Base-by-base conservation (phyloP, 2,797 vertebrate species). In the Tolypeutes matacus region DNA sequence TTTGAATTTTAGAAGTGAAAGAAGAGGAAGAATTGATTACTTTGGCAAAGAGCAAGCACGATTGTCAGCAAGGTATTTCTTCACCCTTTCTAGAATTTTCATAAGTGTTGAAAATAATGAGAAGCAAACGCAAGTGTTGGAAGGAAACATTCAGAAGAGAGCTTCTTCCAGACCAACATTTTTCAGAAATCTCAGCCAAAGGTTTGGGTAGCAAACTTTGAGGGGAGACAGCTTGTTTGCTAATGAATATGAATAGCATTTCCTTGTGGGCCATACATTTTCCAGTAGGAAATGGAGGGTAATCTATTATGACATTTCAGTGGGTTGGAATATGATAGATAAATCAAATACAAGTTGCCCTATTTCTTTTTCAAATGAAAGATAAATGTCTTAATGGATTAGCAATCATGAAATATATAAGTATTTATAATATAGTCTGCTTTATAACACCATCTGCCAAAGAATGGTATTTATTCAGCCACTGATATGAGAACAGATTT, bases 401-500 rank as follows among this genome's bases (percentile, higher is more conserved):
- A 97, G 95, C 91, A 97, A 96, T 96, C 95, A 94, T 81, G 94
- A 97, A 95, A 97, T 96, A 89, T 95, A 93, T 96, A 97, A 96
- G 96, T 96, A 94, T 97, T 97, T 97, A 94, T 96, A 96, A 97
- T 95, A 96, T 89, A 78, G 94, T 84, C 94, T 96, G 93, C 89
- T 95, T 96, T 96, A 53, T 94, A 95, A 94, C 93, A 97, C 97
- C 97, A 97, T 97, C 96, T 97, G 96, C 95, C 82, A 91, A 96
- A 97, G 94, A 95, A 93, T 89, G 80, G 70, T 96, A 97, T 97
- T 97, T 97, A 97, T 95, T 96, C 95, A 97, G 86, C 95, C 95
- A 96, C 97, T 95, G 95, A 97, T 94, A 96, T 73, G 93, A 96
- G 97, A 97, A 95, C 96, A 97, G 96, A 97, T 97, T 97, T 97